Conservation (phyloP, 1,140 invertebrate species). For the Cotesia chilonis region DNA sequence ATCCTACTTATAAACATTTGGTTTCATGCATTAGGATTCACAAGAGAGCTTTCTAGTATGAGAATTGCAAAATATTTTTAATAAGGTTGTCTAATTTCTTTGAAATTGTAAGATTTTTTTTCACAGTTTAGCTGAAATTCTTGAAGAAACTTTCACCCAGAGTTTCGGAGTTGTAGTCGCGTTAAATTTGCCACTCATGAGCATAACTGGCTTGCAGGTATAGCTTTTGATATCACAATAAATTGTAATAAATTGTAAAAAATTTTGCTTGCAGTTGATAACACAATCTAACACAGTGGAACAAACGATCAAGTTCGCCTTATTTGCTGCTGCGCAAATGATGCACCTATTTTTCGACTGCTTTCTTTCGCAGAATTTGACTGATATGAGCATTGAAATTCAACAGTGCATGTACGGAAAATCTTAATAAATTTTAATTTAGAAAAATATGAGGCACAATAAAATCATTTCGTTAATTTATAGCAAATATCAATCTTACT, state of each 20-base stretch:
- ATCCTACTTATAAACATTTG: too few relatives aligned
- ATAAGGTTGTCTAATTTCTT: not conserved
- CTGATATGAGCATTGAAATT: slow-evolving; percentile 36
- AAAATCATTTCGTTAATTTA: not conserved
- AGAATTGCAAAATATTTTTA: not conserved
- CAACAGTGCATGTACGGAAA: slow-evolving; percentile 35
- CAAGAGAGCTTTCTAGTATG: too few relatives aligned
- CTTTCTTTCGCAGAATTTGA: slow-evolving; percentile 38
- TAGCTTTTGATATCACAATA: not conserved
- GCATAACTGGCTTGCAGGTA: slow-evolving; percentile 39
- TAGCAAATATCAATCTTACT: too few relatives aligned
- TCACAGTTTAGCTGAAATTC: slow-evolving; percentile 36
- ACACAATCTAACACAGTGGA: slow-evolving; percentile 6
- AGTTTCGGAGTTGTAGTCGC: slow-evolving; percentile 32
- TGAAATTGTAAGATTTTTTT: not conserved
- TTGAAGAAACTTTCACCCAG: slow-evolving; percentile 36
- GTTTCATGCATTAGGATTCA: too few relatives aligned
- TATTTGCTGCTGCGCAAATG: slow-evolving; percentile 20
- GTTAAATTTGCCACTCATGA: slow-evolving; percentile 28
- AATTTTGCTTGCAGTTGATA: slow-evolving; percentile 3
- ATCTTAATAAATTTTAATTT: not conserved
- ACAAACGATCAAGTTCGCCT: slow-evolving; percentile 26
- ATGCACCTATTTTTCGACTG: slow-evolving; percentile 39
- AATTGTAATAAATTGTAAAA: not conserved
- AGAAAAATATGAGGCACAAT: not conserved